Evolutionary conservation across 2,797 vertebrate species (phyloP).

Genomic region (Agapornis canus): DNA sequence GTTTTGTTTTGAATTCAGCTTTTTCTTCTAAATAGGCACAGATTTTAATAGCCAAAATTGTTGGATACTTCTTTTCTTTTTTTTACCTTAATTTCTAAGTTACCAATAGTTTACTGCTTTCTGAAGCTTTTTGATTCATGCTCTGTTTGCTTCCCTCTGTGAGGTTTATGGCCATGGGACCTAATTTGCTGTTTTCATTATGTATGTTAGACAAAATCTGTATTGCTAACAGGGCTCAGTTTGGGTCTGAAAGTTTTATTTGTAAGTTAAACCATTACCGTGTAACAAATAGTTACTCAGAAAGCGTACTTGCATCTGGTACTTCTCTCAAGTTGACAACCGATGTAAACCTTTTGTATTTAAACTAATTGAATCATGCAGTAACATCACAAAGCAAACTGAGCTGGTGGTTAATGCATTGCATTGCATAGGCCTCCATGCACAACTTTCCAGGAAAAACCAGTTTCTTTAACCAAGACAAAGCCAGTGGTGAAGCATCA

Average conservation of each 20-base stretch:
- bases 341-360: constrained; percentile 65
- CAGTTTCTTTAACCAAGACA: background rate
- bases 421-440: background rate
- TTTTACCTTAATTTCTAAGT: constrained; percentile 74
- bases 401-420: constrained; percentile 18
- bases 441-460: background rate
- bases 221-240: constrained; percentile 75
- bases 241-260: constrained; percentile 73
- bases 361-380: constrained; percentile 61
- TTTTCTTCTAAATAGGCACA: constrained; percentile 1
- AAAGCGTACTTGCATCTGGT: constrained; percentile 62
- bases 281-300: constrained; percentile 73
- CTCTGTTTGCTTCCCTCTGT: constrained; percentile 78
- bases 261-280: constrained; percentile 68
- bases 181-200: constrained; percentile 82
- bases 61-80: constrained; percentile 61
- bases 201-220: constrained; percentile 80
- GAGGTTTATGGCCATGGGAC: constrained; percentile 81
- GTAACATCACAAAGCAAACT: constrained; percentile 41
- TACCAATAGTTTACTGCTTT: constrained; percentile 77
- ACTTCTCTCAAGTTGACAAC: constrained; percentile 60
- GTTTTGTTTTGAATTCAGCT: background rate
- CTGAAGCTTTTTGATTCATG: constrained; percentile 80
- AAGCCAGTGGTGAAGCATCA: background rate
- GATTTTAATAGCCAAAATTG: constrained; percentile 36